Conservation (phyloP, 2,797 vertebrate genomes). For the Hoplostethus mediterraneus region DNA sequence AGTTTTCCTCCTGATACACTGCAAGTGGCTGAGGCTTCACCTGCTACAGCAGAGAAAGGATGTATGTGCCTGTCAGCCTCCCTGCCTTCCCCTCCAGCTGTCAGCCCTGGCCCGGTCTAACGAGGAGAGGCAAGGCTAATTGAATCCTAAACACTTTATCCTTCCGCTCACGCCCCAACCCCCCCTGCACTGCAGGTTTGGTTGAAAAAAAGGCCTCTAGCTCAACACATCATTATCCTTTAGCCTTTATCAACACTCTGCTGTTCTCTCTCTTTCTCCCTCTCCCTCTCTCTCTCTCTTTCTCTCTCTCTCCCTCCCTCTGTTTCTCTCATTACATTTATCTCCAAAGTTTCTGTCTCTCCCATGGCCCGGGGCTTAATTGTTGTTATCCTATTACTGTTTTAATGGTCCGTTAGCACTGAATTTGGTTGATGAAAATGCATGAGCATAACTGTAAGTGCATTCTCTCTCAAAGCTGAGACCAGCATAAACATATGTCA, state of each 20-base stretch:
- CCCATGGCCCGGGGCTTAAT: slow-evolving; percentile 60
- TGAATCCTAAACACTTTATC: slow-evolving; percentile 72
- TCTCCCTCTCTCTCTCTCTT: slow-evolving; percentile 21
- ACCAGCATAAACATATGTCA: slow-evolving; percentile 54
- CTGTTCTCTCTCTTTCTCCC: slow-evolving; percentile 10
- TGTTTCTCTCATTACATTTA: slow-evolving; percentile 48
- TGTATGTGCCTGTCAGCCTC: slow-evolving; percentile 44
- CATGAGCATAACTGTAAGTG: slow-evolving; percentile 49
- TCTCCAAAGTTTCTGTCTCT: slow-evolving; percentile 51
- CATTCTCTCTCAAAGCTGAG: slow-evolving; percentile 37
- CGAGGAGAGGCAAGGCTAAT: slow-evolving; percentile 70
- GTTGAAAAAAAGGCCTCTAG: slow-evolving; percentile 34
- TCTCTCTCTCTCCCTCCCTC: slow-evolving; percentile 9
- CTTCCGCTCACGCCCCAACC: slow-evolving; percentile 50
- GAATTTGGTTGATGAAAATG: slow-evolving; percentile 65
- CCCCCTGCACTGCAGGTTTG: slow-evolving; percentile 9
- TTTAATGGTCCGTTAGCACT: slow-evolving; percentile 68
- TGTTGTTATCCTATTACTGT: slow-evolving; percentile 68
- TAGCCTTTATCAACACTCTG: slow-evolving; percentile 8
- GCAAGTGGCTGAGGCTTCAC: slow-evolving; percentile 51
- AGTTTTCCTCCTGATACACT: slow-evolving; percentile 35
- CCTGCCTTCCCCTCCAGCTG: slow-evolving; percentile 47
- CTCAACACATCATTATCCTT: slow-evolving; percentile 10
- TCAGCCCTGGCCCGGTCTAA: slow-evolving; percentile 60
- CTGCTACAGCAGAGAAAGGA: slow-evolving; percentile 43